Conservation (phyloP, 1,140 invertebrate species). For the Heliconius eleuchia region DNA sequence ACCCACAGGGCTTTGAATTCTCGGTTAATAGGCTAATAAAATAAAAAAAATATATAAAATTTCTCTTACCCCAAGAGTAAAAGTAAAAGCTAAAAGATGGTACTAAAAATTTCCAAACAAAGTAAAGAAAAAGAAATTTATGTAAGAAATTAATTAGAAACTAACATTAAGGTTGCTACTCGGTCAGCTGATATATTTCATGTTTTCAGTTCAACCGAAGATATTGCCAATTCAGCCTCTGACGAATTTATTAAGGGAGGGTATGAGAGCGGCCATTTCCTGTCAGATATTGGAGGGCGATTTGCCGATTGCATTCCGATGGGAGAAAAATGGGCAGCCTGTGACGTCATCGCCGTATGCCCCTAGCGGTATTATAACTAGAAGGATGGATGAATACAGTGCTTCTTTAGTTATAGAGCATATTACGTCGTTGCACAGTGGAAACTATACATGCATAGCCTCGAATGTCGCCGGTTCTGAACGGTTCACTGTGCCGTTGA, state of each 20-base stretch:
- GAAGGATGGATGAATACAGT: conserved; percentile 92
- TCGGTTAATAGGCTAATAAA: conserved; percentile 68
- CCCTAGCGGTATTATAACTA: conserved; percentile 82
- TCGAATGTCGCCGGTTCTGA: conserved; percentile 91
- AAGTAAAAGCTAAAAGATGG: neutral
- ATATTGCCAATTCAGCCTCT: conserved; percentile 93
- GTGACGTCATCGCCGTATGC: conserved; percentile 79
- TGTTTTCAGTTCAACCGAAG: conserved; percentile 90
- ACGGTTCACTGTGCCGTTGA: conserved; percentile 87
- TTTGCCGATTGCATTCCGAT: conserved; percentile 93
- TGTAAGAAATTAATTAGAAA: conserved; percentile 25
- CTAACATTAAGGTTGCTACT: conserved; percentile 18
- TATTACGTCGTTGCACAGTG: conserved; percentile 90
- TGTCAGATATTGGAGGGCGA: conserved; percentile 97
- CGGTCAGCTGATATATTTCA: conserved; percentile 22
- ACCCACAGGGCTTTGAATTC: conserved; percentile 57
- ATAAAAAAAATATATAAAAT: conserved; percentile 38
- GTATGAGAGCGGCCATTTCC: conserved; percentile 94
- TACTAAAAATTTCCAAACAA: neutral
- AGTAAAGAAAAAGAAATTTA: conserved; percentile 5
- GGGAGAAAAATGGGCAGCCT: conserved; percentile 90
- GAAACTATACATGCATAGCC: conserved; percentile 94
- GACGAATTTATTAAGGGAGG: conserved; percentile 90
- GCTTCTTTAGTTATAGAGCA: conserved; percentile 94
- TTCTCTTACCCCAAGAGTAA: neutral